A percentile compares a stretch with the other conserved stretches of the same genome.
Conservation (phyloP, 2,888 invertebrate species). For the Dorcus parallelipipedus region DNA sequence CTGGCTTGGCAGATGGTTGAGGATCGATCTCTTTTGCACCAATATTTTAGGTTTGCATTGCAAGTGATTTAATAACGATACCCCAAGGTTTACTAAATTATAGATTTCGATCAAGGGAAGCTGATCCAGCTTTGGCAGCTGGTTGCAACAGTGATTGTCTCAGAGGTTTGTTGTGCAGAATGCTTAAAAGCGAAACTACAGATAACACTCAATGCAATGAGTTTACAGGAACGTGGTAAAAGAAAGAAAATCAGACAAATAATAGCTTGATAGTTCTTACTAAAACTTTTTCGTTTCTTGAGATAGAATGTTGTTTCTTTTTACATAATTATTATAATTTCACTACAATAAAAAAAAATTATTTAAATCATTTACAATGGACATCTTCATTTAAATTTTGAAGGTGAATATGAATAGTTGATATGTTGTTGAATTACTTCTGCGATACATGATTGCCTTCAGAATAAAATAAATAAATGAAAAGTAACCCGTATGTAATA, state of each 20-base stretch:
- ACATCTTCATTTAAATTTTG: too few species aligned
- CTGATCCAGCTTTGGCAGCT: constrained; percentile 10
- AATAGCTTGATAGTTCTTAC: background rate
- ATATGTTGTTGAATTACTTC: too few species aligned
- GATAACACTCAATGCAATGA: constrained; percentile 12
- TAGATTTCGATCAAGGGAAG: constrained; percentile 10
- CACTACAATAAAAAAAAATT: too few species aligned
- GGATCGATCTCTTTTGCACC: constrained; percentile 6
- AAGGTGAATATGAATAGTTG: too few species aligned
- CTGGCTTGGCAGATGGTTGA: constrained; percentile 58
- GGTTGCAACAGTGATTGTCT: constrained; percentile 10
- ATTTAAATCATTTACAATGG: too few species aligned
- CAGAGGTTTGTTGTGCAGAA: constrained; percentile 8
- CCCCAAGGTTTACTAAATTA: background rate
- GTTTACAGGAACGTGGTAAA: constrained; percentile 5
- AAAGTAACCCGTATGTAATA: too few species aligned
- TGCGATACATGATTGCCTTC: too few species aligned
- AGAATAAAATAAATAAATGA: too few species aligned
- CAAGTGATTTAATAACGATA: background rate
- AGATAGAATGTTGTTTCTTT: too few species aligned
- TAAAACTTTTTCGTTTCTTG: background rate
- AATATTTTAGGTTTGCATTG: constrained; percentile 5
- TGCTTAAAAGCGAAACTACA: constrained; percentile 8
- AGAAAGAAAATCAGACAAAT: background rate
- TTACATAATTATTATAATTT: too few species aligned